Evolutionary conservation across 2,797 vertebrate species (phyloP), one percentile per base, ranked within the genome.

Genomic region (Glossophaga mutica): DNA sequence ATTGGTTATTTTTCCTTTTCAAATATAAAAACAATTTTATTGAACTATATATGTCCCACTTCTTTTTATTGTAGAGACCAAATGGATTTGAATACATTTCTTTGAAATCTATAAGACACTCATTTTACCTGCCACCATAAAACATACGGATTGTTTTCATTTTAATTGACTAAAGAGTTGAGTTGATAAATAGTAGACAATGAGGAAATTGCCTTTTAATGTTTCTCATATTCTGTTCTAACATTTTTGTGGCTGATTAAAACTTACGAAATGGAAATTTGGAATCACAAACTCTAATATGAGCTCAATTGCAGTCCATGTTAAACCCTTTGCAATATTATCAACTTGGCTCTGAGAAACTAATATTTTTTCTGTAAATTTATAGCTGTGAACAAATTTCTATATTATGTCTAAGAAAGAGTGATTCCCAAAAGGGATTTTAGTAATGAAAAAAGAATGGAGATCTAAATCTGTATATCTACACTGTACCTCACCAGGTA

Each of bases 161-260:
- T 98, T 98, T 88, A 96, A 82, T 97, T 59, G 91, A 88, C 90
- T 94, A 95, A 97, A 97, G 87, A 88, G 98, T 82, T 97, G 87
- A 94, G 70, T 96, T 98, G 95, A 96, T 98, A 98, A 98, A 86
- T 90, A 98, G 97, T 95, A 91, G 94, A 92, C 95, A 97, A 85
- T 92, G 93, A 96, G 96, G 95, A 98, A 97, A 98, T 98, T 96
- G 96, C 68, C 67, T 97, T 98, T 98, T 98, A 97, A 97, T 97
- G 86, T 96, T 94, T 91, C 74, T 97, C 76, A 32, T 97, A 96
- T 93, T 98, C 48, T 16, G 62, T 87, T 95, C 26, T 97, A 95
- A 96, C 87, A 95, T 87, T 98, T 97, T 96, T 96, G 93, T 97
- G 91, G 78, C 89, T 98, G 95, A 96, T 97, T 97, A 96, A 0